Base-by-base conservation (phyloP, 1,140 invertebrate species). In the Drosophila kanapiae region DNA sequence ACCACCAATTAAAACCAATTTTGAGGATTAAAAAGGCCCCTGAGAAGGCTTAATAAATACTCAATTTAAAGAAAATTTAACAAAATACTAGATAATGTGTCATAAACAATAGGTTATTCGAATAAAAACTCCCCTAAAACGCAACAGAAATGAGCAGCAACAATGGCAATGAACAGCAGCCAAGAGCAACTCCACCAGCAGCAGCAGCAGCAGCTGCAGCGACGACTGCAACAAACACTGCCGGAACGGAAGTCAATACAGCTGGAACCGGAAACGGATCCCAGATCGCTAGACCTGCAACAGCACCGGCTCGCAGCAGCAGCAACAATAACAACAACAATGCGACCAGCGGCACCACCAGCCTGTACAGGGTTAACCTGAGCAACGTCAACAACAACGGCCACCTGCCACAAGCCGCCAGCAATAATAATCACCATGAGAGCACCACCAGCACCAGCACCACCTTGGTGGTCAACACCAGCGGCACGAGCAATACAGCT, bases 61-160 rank as follows among this genome's bases (percentile, higher is more conserved):
- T 14, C 9, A 27, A n/a, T 27, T 14, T 14, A 27, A 23, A 31
- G 3, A 33, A 29, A 57, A 40, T 38, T 33, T 14, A 16, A 47
- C 56, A 16, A 7, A 29, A 49, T 6, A 29, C 0, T 14, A 51
- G n/a, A 38, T 23, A 67, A 69, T 69, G 67, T 31, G n/a, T 5
- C n/a, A 69, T 69, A 69, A 53, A 69, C 62, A 42, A 43, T 67
- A 67, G 23, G 0, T 38, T 38, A 27, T n/a, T 2, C 8, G 1
- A 40, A 38, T n/a, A 42, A 64, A 42, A 72, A 49, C 14, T 29
- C 14, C 43, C 45, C 53, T 31, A 62, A 63, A 37, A 74, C 48
- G 23, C 57, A 54, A 47, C 29, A 75, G 62, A 64, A 56, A 88
- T 92, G 76, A 91, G 68, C 62, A 70, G 81, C 65, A 78, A 70